A percentile compares a stretch with the other conserved stretches of the same genome.
phyloP scores from a whole-genome alignment of 2,888 invertebrate species.

The Argyresthia goedartella region DNA sequence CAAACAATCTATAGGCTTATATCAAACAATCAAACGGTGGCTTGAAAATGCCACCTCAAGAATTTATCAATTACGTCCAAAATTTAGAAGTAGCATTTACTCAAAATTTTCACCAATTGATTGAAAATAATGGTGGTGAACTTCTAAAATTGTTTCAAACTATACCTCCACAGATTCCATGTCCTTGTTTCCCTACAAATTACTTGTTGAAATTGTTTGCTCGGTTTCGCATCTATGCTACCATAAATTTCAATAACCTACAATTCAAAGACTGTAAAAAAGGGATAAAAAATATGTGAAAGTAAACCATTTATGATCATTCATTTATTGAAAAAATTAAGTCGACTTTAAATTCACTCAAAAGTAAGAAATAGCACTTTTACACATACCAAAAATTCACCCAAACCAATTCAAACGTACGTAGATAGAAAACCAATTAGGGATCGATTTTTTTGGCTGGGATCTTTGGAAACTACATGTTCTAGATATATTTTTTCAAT shows the following conservation, averaged over 20 bases:
- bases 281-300: slow-evolving; percentile 1
- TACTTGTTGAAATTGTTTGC: not conserved
- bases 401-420: too few species aligned
- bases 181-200: not conserved
- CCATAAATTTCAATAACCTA: slow-evolving; percentile 7
- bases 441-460: too few species aligned
- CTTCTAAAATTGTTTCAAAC: not conserved
- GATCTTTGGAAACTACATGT: too few species aligned
- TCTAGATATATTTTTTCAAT: too few species aligned
- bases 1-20: not conserved
- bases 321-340: too few species aligned
- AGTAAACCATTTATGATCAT: not conserved
- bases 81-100: too few species aligned
- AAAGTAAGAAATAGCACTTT: too few species aligned
- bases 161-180: not conserved
- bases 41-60: not conserved
- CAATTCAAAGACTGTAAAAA: slow-evolving; percentile 6
- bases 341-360: too few species aligned
- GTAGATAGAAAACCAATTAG: too few species aligned
- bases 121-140: slow-evolving; percentile 2
- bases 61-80: not conserved
- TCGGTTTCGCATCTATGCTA: slow-evolving; percentile 8
- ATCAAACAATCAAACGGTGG: not conserved
- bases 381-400: too few species aligned
- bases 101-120: not conserved